Evolutionary conservation across 1,140 invertebrate genomes (phyloP), one percentile per base, ranked within the genome.

Genomic region (Pogonomyrmex californicus): DNA sequence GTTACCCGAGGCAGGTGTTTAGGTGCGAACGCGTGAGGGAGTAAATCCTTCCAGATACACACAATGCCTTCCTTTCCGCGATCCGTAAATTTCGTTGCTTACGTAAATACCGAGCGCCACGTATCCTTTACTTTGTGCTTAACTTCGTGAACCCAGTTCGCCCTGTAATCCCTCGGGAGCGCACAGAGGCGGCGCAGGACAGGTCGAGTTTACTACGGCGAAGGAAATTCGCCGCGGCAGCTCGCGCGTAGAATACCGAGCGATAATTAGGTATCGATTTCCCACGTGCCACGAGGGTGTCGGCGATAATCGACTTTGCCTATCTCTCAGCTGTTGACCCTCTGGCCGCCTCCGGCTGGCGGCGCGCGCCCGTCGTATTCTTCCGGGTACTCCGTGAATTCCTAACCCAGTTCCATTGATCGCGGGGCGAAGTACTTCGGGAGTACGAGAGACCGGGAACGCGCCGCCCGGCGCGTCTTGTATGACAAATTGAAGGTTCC

Each of bases 251-350:
- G 79, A 83, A 83, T 83, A 83, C 79, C 83, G 83, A 81, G 54
- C 71, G 83, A 78, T 85, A 85, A 85, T 85, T 85, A 85, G 73
- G 75, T 85, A 85, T 85, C 83, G 83, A 85, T 85, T 85, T 85
- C 83, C 65, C 71, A 78, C 75, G 60, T 85, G 58, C 58, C 75
- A 30, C 12, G 36, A 58, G 75, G 51, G 49, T 65, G 83, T 58
- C 83, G 75, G 36, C 47, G 83, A 79, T 85, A 85, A 85, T 85
- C 83, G 83, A 85, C 83, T 79, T 78, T 47, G 75, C 60, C 83
- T 85, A 65, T 85, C 75, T 85, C 75, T 78, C 63, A 65, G 54
- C 56, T 62, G 79, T 75, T 83, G 79, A 82, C 66, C 63, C 54
- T 82, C 36, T 36, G 47, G 62, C 44, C 36, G 44, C 65, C 23